phyloP scores from a whole-genome alignment of 2,888 invertebrate species.

The Leptura quadrifasciata region DNA sequence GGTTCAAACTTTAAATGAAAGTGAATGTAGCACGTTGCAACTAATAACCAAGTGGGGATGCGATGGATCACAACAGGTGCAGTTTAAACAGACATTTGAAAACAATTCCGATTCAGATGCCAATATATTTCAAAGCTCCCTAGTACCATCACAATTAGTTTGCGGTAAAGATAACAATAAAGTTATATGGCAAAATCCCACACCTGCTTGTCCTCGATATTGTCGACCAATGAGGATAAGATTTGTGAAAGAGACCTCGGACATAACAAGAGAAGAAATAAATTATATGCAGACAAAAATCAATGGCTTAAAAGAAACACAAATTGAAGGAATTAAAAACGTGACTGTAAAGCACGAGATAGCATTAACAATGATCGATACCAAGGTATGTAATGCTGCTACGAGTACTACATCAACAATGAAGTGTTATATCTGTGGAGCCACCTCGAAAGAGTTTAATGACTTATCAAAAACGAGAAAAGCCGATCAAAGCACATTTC shows the following conservation, averaged over 20 bases:
- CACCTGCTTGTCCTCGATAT: background rate
- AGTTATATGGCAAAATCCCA: slow-evolving; percentile 18
- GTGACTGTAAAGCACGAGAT: slow-evolving; percentile 9
- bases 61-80: slow-evolving; percentile 21
- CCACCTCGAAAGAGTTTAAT: no score
- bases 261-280: slow-evolving; percentile 13
- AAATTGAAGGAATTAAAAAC: no score
- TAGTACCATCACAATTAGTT: slow-evolving; percentile 15
- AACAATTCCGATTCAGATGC: no score
- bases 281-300: slow-evolving; percentile 2
- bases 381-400: slow-evolving; percentile 27
- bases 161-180: background rate
- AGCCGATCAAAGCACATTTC: no score
- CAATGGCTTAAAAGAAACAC: no score
- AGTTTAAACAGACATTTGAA: slow-evolving; percentile 34
- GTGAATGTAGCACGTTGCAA: background rate
- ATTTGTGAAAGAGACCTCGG: background rate
- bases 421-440: no score
- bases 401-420: background rate
- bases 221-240: slow-evolving; percentile 22
- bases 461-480: no score
- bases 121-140: slow-evolving; percentile 22
- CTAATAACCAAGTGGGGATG: slow-evolving; percentile 18
- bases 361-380: slow-evolving; percentile 1
- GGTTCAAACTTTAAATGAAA: no score